These are phyloP conservation scores for Acanthosoma haemorrhoidale DNA, from an alignment of 2,888 invertebrate species.

Conservation along the genomic window DNA sequence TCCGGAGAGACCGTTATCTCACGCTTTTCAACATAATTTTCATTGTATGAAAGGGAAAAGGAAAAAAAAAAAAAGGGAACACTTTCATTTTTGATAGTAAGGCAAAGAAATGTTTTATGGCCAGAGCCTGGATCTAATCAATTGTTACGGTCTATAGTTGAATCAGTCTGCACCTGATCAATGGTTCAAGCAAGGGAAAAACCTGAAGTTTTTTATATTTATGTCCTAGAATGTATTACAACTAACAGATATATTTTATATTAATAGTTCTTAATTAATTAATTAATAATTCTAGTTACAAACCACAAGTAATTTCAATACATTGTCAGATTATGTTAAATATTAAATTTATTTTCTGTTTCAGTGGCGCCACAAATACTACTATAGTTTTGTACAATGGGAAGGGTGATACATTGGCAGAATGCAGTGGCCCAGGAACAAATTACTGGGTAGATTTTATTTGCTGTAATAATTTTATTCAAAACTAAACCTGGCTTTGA, in stretches of 20 bases:
- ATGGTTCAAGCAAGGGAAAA: no score
- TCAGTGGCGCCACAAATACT: conserved; percentile 80
- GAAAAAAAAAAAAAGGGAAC: not conserved
- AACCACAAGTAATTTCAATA: not conserved
- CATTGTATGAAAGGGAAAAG: not conserved
- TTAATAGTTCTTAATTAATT: not conserved
- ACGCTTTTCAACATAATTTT: not conserved
- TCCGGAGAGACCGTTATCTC: not conserved
- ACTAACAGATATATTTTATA: not conserved
- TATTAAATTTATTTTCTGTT: not conserved
- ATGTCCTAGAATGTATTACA: no score
- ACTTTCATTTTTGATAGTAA: not conserved
- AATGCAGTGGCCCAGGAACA: conserved; percentile 65
- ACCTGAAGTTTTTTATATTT: no score
- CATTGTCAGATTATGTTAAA: no score
- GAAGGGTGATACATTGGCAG: conserved; percentile 62
- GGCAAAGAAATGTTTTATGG: not conserved
- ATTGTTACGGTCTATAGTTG: not conserved
- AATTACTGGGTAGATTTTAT: conserved; percentile 67
- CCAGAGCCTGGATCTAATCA: not conserved
- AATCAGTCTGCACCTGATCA: not conserved
- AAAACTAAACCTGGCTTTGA: no score
- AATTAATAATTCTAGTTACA: not conserved
- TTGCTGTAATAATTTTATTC: no score
- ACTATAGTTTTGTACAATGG: conserved; percentile 69